Conservation (phyloP, 2,113 vertebrate species). For the Rousettus leschenaultii region DNA sequence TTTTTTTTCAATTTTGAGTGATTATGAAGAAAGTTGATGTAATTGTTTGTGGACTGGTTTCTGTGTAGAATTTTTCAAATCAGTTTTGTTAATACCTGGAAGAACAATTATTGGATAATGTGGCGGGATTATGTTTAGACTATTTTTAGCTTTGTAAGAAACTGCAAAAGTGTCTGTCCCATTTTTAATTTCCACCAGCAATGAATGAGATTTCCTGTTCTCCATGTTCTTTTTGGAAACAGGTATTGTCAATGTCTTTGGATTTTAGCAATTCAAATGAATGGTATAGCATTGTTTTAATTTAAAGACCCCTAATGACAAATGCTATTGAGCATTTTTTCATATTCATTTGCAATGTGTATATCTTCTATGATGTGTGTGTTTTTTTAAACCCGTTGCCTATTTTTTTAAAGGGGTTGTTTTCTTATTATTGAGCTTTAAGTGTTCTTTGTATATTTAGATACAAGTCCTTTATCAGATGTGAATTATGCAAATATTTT, state of each 20-base stretch:
- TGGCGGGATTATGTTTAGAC: background rate
- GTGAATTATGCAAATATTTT: background rate
- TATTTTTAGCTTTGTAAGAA: slow-evolving; percentile 18
- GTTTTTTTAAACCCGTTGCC: background rate
- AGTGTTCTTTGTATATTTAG: background rate
- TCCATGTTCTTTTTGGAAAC: background rate
- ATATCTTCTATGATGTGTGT: background rate
- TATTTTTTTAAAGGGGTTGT: background rate
- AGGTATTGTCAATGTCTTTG: background rate
- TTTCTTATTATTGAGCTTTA: background rate
- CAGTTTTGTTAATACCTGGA: background rate
- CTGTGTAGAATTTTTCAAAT: background rate
- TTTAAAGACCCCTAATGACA: background rate
- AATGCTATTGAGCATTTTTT: background rate
- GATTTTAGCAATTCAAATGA: background rate
- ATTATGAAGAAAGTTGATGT: background rate
- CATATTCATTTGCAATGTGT: background rate
- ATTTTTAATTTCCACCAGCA: background rate
- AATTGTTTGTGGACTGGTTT: background rate
- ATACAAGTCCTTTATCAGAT: background rate
- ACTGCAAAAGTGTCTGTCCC: background rate
- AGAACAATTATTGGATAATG: background rate
- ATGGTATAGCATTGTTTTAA: background rate
- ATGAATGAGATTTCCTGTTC: background rate
- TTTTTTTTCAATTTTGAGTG: background rate